phyloP scores from a whole-genome alignment of 2,113 vertebrate genomes.

The Vulpes lagopus region DNA sequence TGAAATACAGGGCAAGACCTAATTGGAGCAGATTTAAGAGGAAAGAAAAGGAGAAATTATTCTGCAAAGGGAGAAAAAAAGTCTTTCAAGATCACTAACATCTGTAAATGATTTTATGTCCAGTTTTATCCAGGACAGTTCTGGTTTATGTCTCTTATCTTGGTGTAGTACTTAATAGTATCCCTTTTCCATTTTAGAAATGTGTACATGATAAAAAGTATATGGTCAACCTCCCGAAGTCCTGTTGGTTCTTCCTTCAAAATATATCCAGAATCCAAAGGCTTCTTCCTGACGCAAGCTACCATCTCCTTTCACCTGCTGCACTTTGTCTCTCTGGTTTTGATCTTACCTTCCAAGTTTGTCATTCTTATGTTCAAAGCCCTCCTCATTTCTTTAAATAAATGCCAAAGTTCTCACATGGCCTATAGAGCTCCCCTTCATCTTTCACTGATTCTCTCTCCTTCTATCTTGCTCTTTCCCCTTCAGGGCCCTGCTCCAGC shows the following conservation, averaged over 20 bases:
- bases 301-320: not conserved
- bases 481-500: not conserved
- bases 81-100: not conserved
- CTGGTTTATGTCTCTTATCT: not conserved
- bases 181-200: not conserved
- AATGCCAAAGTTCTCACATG: not conserved
- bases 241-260: not conserved
- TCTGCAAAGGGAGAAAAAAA: not conserved
- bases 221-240: not conserved
- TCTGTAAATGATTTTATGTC: not conserved
- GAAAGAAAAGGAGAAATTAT: not conserved
- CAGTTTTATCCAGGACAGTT: not conserved
- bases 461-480: not conserved
- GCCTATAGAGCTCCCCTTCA: not conserved
- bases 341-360: not conserved
- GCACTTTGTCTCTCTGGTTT: not conserved
- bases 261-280: not conserved
- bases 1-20: not conserved
- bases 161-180: not conserved
- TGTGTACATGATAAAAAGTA: not conserved
- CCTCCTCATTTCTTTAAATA: not conserved
- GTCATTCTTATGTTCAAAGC: not conserved
- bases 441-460: not conserved
- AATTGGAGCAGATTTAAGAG: not conserved
- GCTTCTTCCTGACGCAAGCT: not conserved